Evolutionary conservation across 2,797 vertebrate genomes (phyloP), one percentile per base, ranked within the genome.

Genomic region (Tinamus major): DNA sequence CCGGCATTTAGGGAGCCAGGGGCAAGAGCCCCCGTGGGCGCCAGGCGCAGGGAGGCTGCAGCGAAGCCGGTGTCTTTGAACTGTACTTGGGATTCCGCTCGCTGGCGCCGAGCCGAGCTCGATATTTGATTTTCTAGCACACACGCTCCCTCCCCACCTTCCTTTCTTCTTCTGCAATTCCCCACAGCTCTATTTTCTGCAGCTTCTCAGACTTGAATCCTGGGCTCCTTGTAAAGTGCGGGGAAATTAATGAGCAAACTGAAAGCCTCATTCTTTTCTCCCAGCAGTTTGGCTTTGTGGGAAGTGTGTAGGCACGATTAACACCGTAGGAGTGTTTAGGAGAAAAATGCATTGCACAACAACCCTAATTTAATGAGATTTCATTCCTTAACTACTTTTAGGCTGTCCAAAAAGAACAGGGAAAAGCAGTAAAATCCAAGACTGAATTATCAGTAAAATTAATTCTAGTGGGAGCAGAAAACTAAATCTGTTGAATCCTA

Each of bases 211-310:
- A 53, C 65, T 42, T 8, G 31, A 62, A 70, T 78, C 74, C 26
- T 61, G 35, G 35, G 85, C 53, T 92, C 71, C 67, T 81, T 79
- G 68, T 55, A 74, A 87, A 79, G 71, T 3, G 37, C 0, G 10
- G 39, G 75, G 85, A 75, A 89, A 72, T 79, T 82, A 96, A 87
- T 74, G 68, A 92, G 92, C 76, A 89, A 79, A 64, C 82, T 49
- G 27, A 55, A 77, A 92, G 79, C 64, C 75, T 81, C 49, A 6
- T 76, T 87, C 87, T 76, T 55, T 53, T 14, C 75, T 87, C 87
- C 59, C 91, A 76, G 85, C 71, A 64, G 75, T 65, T 51, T n/a
- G 61, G 81, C 87, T 87, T 85, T n/a, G 71, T 46, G 92, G 89
- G 80, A 87, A 55, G 67, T 2, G 24, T 1, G 79, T 59, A 59